Base-by-base conservation (phyloP, 2,113 vertebrate species). In the Phalacrocorax carbo region DNA sequence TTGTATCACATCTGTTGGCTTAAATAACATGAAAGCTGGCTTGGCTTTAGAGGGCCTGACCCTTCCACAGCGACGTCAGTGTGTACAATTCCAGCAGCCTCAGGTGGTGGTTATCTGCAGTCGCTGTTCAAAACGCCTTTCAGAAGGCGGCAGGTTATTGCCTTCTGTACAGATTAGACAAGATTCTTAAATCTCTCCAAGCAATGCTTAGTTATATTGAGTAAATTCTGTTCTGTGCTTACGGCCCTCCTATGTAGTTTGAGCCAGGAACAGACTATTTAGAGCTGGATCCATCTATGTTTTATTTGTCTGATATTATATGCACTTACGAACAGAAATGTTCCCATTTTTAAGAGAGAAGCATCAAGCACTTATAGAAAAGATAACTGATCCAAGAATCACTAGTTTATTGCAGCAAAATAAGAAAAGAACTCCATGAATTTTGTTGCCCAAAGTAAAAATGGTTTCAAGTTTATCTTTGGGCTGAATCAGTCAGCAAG, bases 41-140 rank as follows among this genome's bases (percentile, higher is more conserved):
- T 60, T 19, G 5, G 26, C 25, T 36, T 51, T 75, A 27, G 16
- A 80, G 16, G 38, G 15, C 11, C 34, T 46, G 75, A 40, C 13
- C 13, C 19, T 7, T 38, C 20, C 40, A 29, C 13, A 34, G 10
- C 1, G 10, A 20, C 13, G 4, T 7, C 2, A 1, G 11, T 16
- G 16, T 20, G 36, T 15, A 12, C 36, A 15, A 18, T 49, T 51
- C 21, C 29, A 48, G 62, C 54, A n/a, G 15, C 13, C 32, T 62
- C 40, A 70, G 15, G 36, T 10, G 14, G 26, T 22, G 26, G 20
- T 25, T 34, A 17, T 30, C 17, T 13, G 26, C 6, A 17, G 9
- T 5, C 3, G 1, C n/a, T 84, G 11, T 15, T 70, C 16, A 32
- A n/a, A 55, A 48, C 1, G 0, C 27, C 21, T 34, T 60, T 76